A percentile compares a stretch with the other conserved stretches of the same genome.
Conservation (phyloP, 92 coral and sea anemone species). For the Isaurus tuberculatus region DNA sequence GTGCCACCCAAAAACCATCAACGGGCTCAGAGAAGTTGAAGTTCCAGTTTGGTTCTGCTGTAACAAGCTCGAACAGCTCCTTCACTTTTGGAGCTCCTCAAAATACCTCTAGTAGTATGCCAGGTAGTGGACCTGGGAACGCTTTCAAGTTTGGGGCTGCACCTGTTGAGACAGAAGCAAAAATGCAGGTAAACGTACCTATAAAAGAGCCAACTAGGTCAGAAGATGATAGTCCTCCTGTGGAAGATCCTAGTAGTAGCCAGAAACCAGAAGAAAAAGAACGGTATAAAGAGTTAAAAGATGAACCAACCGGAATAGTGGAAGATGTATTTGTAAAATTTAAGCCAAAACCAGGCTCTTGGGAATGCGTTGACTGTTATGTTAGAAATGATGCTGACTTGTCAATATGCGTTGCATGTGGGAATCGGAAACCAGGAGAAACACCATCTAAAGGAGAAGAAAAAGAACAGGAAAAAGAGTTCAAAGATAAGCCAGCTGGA, state of each 20-base stretch:
- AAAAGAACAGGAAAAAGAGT: too few species aligned
- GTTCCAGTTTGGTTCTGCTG: slow-evolving; percentile 54
- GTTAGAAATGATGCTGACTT: slow-evolving; percentile 43
- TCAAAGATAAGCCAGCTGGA: too few species aligned
- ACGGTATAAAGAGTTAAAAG: too few species aligned
- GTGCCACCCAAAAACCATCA: neutral
- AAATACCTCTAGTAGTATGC: neutral
- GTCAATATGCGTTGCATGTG: slow-evolving; percentile 65
- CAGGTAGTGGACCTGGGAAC: neutral
- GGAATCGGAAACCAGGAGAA: slow-evolving; percentile 64
- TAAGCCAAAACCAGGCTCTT: slow-evolving; percentile 49
- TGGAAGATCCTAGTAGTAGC: too few species aligned
- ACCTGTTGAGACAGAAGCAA: neutral
- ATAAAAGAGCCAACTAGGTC: neutral
- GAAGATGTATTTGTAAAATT: slow-evolving; percentile 12
- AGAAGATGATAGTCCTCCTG: neutral
- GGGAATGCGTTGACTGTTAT: slow-evolving; percentile 68
- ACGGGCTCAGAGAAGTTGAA: neutral
- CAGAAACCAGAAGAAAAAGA: too few species aligned
- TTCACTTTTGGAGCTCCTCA: slow-evolving; percentile 26
- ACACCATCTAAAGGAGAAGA: too few species aligned
- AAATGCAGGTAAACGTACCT: neutral
- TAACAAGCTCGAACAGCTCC: neutral
- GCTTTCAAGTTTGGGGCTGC: neutral
- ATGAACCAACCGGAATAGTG: too few species aligned